Percentiles rank a stretch among this genome's conserved stretches.
Evolutionary conservation across 2,797 vertebrate species (phyloP).

Genomic region (Coranthus polyacanthus): DNA sequence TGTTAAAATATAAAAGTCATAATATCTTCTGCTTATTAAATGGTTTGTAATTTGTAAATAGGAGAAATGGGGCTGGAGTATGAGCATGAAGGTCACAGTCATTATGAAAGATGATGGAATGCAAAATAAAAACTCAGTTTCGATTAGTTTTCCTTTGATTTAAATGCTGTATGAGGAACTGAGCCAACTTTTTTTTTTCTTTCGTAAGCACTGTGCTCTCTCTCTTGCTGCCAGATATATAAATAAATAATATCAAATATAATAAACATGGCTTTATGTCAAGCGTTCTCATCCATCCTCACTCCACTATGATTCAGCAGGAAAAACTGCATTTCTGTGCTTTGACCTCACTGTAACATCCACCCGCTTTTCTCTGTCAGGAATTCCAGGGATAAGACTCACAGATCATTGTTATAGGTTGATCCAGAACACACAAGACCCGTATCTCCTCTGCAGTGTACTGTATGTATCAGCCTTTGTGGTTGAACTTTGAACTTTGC

Average conservation of each 20-base stretch:
- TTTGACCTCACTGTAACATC: conserved; percentile 9
- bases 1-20: conserved; percentile 11
- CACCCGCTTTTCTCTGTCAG: background rate
- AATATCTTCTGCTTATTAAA: background rate
- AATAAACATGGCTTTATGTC: conserved; percentile 24
- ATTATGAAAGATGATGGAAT: background rate
- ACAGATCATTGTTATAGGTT: conserved; percentile 52
- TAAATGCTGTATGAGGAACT: background rate
- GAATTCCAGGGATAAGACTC: conserved; percentile 2
- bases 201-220: background rate
- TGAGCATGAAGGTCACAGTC: background rate
- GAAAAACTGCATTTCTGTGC: conserved; percentile 38
- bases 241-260: conserved; percentile 37
- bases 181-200: background rate
- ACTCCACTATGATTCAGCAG: conserved; percentile 68
- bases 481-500: conserved; percentile 23
- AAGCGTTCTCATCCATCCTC: conserved; percentile 33
- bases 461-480: too few species aligned
- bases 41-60: background rate
- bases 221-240: conserved; percentile 24
- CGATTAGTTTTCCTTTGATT: background rate
- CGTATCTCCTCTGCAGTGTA: too few species aligned
- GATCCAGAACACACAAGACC: background rate
- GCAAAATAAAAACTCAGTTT: background rate
- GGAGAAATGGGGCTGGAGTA: background rate